phyloP scores from a whole-genome alignment of 2,113 vertebrate genomes.

The Larimichthys polyactis region DNA sequence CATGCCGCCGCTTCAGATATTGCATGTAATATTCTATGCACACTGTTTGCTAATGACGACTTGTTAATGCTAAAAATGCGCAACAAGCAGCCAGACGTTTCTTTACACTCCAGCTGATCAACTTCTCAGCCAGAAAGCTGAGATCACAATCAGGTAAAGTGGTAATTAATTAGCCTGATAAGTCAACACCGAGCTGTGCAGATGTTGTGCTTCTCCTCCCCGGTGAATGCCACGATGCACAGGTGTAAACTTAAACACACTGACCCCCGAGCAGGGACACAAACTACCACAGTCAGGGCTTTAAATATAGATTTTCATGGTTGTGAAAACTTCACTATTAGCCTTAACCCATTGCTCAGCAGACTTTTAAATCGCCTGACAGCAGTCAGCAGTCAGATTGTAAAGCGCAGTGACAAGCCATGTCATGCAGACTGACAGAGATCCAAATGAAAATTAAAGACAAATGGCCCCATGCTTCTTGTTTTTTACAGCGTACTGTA shows the following conservation, averaged over 20 bases:
- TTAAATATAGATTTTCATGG: constrained; percentile 4
- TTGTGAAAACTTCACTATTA: constrained; percentile 15
- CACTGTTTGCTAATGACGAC: constrained; percentile 44
- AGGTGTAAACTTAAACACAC: not conserved
- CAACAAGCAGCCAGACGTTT: not conserved
- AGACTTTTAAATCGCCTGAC: constrained; percentile 39
- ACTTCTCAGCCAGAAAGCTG: not conserved
- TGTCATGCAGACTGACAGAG: constrained; percentile 36
- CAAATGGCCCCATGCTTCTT: not conserved
- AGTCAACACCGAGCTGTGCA: not conserved
- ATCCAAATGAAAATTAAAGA: constrained; percentile 48
- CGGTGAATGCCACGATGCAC: not conserved
- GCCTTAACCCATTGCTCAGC: constrained; percentile 24
- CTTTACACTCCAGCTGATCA: constrained; percentile 10
- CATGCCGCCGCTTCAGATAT: constrained; percentile 40
- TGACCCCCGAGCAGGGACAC: constrained; percentile 4
- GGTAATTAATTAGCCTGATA: constrained; percentile 23
- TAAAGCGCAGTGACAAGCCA: constrained; percentile 25
- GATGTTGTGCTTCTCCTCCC: not conserved
- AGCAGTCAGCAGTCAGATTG: constrained; percentile 29
- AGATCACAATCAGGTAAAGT: constrained; percentile 3
- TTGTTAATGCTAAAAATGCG: constrained; percentile 21
- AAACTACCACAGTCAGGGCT: constrained; percentile 27
- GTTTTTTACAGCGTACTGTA: too few relatives aligned
- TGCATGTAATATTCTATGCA: constrained; percentile 1